Conservation (phyloP, 2,797 vertebrate species). For the Morus bassanus region DNA sequence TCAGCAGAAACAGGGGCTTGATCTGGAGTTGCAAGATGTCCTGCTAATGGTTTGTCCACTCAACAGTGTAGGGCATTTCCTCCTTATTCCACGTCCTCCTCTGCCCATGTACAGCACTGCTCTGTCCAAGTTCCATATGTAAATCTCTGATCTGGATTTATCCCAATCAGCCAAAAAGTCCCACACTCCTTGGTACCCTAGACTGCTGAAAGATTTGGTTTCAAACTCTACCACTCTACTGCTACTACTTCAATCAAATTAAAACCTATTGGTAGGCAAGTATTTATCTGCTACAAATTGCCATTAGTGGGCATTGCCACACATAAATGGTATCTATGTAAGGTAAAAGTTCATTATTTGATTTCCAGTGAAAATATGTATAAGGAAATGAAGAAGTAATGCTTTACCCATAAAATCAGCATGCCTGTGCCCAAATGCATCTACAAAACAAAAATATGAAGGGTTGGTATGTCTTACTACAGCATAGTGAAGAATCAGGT, state of each 20-base stretch:
- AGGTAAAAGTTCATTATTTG: background rate
- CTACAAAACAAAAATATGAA: background rate
- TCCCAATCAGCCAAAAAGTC: background rate
- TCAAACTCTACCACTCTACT: background rate
- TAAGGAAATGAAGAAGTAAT: background rate
- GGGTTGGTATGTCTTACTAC: background rate
- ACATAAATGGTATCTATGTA: accelerated
- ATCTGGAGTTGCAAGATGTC: background rate
- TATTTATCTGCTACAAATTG: background rate
- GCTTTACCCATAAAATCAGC: background rate
- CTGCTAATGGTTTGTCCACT: background rate
- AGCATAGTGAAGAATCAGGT: background rate
- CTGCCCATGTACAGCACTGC: background rate
- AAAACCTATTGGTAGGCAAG: background rate
- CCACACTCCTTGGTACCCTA: background rate
- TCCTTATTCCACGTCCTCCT: background rate
- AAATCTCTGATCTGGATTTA: background rate
- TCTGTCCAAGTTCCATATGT: background rate
- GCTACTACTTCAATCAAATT: background rate
- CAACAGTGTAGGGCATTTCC: background rate
- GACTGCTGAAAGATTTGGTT: background rate
- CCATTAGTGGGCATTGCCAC: background rate
- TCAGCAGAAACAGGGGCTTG: background rate
- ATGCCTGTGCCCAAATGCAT: background rate
- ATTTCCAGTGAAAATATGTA: background rate